Conservation (phyloP, 2,797 vertebrate genomes). For the Eulemur coronatus region DNA sequence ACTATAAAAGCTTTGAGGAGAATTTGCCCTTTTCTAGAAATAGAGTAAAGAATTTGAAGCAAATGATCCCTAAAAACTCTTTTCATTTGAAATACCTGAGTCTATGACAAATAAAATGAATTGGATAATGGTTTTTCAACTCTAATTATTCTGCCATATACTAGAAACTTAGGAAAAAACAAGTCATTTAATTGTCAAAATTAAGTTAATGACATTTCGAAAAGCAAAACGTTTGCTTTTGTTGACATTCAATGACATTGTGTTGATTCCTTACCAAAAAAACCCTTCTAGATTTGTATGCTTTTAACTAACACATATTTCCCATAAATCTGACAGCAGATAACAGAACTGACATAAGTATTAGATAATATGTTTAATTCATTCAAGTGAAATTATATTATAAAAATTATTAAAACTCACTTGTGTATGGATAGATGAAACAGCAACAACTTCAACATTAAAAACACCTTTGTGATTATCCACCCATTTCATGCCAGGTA, state of each 20-base stretch:
- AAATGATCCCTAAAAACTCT: neutral
- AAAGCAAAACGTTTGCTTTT: conserved; percentile 12
- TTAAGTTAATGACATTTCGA: conserved; percentile 1
- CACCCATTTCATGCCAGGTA: conserved; percentile 99
- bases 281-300: neutral
- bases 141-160: neutral
- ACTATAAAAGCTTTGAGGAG: neutral
- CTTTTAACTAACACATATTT: neutral
- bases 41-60: neutral
- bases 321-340: neutral
- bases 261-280: neutral
- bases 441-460: conserved; percentile 95
- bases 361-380: neutral
- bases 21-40: neutral
- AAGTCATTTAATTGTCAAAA: conserved; percentile 20
- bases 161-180: neutral
- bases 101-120: neutral
- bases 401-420: conserved; percentile 70
- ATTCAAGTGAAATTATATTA: neutral
- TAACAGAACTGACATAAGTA: neutral
- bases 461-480: conserved; percentile 99
- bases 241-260: neutral
- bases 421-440: conserved; percentile 97
- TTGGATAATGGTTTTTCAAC: neutral
- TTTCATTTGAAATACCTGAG: neutral